Base-by-base conservation (phyloP, 2,113 vertebrate genomes). In the Dissostichus mawsoni region DNA sequence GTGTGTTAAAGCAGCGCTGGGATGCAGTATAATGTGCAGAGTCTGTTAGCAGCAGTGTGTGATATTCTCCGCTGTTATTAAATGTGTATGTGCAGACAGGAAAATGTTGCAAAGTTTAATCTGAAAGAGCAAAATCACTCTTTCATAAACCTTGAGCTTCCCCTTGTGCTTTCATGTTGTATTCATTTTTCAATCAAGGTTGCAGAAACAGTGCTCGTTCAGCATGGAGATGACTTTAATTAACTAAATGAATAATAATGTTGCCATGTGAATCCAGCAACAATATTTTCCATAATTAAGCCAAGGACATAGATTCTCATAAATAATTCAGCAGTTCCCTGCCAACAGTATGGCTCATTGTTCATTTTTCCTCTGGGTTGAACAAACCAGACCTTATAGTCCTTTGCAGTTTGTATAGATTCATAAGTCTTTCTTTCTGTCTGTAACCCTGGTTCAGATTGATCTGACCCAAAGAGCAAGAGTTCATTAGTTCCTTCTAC, bases 241-340 rank as follows among this genome's bases (percentile, higher is more conserved):
- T 83, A 92, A 70, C 68, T 82, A 81, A 90, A 90, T 90, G 55
- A 88, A 85, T 85, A 89, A 76, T 79, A 74, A 83, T 74, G 51
- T 25, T 69, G 75, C 52, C 69, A 56, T 44, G 58, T 52, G 68
- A 83, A 82, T 87, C 33, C 36, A 52, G 29, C 45, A 67, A 71
- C n/a, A 74, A 52, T 67, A 55, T 73, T 74, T 71, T 76, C 25
- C 48, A 74, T 85, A 86, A 84, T 79, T 83, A 88, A 88, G 57
- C 79, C 78, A 69, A 83, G 78, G 79, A 83, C 65, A 71, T 78
- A 61, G 71, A 77, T 75, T 70, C 23, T 88, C 78, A 82, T 93
- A 68, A 76, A 92, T 90, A 89, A 93, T 90, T 76, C 76, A 86
- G 64, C 11, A 59, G n/a, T 14, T 82, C n/a, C 50, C 67, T 55